Base-by-base conservation (phyloP, 1,140 invertebrate genomes). In the Heterodera schachtii region DNA sequence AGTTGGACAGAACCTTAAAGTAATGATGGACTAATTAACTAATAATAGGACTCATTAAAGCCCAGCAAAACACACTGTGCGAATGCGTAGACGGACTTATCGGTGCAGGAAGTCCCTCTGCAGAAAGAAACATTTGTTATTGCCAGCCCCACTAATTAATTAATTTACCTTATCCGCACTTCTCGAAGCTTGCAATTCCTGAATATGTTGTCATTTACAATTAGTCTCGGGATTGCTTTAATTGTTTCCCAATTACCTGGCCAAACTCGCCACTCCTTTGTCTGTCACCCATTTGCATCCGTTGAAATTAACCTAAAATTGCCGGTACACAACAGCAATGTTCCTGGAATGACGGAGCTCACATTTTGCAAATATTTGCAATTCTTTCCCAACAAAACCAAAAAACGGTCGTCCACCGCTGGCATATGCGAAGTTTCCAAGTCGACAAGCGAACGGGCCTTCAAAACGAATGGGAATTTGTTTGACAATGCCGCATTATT, bases 281-380 rank as follows among this genome's bases (percentile, higher is more conserved):
- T 89, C 88, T 21, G 84, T 89, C 7, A 90, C 89, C 81, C 81
- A 89, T 60, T 80, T 78, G 74, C 88, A 89, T 11, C 89, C 89
- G 74, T 89, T 89, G 67, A 89, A 89, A 81, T 89, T 89, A 31
- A 89, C 85, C 77, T 71, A 21, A 52, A 75, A 21, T 70, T 71
- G 43, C 3, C 21, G 31, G 16, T 49, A 41, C 13, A 19, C 19
- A 16, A 6, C 11, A 21, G 2, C 70, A 44, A 13, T 85, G 60
- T 43, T 81, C 64, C 8, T 69, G 49, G 46, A 60, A 57, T n/a
- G 31, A 75, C 64, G 41, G n/a, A n/a, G 67, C 31, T 46, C 46
- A 78, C 77, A 9, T 21, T 81, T 46, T 73, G 84, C 16, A 86
- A 67, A 19, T 47, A 57, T 74, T 87, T 87, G 75, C 88, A 89